A percentile compares a stretch with the other conserved stretches of the same genome.
Conservation (phyloP, 2,113 vertebrate genomes). For the Esox niger region DNA sequence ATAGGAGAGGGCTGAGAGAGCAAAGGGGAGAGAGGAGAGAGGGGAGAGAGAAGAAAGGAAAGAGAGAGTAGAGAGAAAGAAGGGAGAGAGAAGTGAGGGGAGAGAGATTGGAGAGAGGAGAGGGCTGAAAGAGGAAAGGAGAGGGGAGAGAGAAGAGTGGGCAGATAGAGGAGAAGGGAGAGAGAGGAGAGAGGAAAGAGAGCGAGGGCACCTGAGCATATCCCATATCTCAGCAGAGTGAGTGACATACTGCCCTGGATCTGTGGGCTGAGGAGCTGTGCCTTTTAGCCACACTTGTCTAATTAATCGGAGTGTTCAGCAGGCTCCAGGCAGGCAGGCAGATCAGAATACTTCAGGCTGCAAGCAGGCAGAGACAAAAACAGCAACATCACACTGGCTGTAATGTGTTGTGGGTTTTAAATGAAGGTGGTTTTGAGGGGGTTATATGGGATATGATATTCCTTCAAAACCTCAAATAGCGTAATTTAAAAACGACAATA, state of each 20-base stretch:
- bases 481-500: too few relatives aligned
- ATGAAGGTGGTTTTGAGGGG: neutral
- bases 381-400: neutral
- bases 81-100: too few relatives aligned
- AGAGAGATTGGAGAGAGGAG: too few relatives aligned
- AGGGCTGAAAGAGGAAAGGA: slow-evolving; percentile 21
- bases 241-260: slow-evolving; percentile 64
- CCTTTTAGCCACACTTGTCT: slow-evolving; percentile 34
- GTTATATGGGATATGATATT: slow-evolving; percentile 3
- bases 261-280: slow-evolving; percentile 37
- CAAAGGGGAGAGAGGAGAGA: too few relatives aligned
- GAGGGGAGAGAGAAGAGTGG: slow-evolving; percentile 5
- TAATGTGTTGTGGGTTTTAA: neutral
- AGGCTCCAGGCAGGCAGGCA: neutral
- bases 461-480: too few relatives aligned
- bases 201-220: slow-evolving; percentile 29
- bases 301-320: slow-evolving; percentile 21
- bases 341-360: neutral
- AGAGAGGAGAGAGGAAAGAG: neutral
- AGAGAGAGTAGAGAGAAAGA: too few relatives aligned
- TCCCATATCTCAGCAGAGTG: slow-evolving; percentile 43
- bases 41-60: too few relatives aligned
- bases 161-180: neutral
- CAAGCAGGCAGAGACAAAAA: neutral
- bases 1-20: too few relatives aligned